Evolutionary conservation across 2,888 invertebrate genomes (phyloP).

Genomic region (Pyrocoelia pectoralis): DNA sequence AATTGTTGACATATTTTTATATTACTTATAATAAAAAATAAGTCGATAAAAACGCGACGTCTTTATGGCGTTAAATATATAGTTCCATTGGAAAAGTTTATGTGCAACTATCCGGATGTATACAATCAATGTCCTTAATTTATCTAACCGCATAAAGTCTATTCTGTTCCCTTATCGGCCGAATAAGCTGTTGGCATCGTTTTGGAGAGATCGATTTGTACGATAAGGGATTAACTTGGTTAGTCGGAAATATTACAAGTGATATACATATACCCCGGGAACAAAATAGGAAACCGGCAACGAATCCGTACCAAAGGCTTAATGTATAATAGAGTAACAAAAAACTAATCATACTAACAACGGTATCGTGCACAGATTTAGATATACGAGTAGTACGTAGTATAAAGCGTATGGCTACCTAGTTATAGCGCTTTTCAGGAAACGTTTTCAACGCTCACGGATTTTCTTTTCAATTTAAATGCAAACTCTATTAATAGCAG

Average conservation of each 20-base stretch:
- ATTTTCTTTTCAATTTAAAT: no score
- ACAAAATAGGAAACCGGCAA: conserved; percentile 26
- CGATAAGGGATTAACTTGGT: conserved; percentile 32
- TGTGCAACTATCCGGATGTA: background rate
- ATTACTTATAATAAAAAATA: no score
- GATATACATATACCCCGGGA: conserved; percentile 12
- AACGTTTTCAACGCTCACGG: no score
- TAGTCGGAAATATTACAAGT: conserved; percentile 28
- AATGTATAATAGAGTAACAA: background rate
- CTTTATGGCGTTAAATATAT: background rate
- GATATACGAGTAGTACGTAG: no score
- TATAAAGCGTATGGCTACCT: no score
- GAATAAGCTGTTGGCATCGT: conserved; percentile 33
- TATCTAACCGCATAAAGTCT: background rate
- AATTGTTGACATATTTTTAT: no score
- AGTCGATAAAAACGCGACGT: no score
- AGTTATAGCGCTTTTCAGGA: no score
- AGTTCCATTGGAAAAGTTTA: background rate
- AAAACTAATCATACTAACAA: conserved; percentile 8
- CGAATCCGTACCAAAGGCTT: conserved; percentile 5
- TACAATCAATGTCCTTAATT: background rate
- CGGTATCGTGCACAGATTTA: background rate
- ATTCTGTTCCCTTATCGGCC: conserved; percentile 21
- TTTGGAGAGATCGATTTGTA: conserved; percentile 25
- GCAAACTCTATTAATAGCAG: no score